phyloP scores from a whole-genome alignment of 2,113 vertebrate genomes.

The Epinephelus cyanopodus region DNA sequence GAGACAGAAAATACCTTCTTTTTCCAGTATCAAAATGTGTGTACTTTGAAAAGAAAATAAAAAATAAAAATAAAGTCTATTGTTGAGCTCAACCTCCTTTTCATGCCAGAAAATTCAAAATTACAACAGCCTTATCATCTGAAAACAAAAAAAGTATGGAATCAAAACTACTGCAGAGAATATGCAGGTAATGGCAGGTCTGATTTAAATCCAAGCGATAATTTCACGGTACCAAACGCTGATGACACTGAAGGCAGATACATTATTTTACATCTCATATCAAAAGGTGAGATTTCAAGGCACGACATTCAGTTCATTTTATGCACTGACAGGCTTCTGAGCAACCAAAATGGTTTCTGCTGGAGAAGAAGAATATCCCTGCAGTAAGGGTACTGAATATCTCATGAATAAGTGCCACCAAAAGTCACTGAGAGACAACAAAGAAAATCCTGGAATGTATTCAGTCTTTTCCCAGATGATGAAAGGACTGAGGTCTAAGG shows the following conservation, averaged over 20 bases:
- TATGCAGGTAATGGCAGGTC: neutral
- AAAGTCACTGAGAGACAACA: slow-evolving; percentile 9
- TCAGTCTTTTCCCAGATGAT: slow-evolving; percentile 21
- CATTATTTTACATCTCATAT: neutral
- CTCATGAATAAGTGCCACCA: neutral
- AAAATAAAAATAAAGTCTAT: neutral
- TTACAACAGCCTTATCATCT: neutral
- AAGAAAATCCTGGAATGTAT: neutral
- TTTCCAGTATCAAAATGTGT: neutral
- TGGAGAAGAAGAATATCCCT: neutral
- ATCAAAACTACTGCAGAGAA: neutral
- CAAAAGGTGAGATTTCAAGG: neutral
- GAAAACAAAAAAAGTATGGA: neutral
- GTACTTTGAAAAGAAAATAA: no score
- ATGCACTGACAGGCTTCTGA: neutral
- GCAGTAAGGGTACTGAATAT: neutral
- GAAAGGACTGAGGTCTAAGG: slow-evolving; percentile 3
- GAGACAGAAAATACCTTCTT: neutral
- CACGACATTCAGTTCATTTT: neutral
- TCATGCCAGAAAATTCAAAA: neutral
- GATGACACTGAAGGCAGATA: neutral
- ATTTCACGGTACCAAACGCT: neutral
- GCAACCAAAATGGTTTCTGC: neutral
- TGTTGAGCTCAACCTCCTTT: neutral
- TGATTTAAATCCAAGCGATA: neutral